Base-by-base conservation (phyloP, 2,113 vertebrate species). In the Varanus salvator region DNA sequence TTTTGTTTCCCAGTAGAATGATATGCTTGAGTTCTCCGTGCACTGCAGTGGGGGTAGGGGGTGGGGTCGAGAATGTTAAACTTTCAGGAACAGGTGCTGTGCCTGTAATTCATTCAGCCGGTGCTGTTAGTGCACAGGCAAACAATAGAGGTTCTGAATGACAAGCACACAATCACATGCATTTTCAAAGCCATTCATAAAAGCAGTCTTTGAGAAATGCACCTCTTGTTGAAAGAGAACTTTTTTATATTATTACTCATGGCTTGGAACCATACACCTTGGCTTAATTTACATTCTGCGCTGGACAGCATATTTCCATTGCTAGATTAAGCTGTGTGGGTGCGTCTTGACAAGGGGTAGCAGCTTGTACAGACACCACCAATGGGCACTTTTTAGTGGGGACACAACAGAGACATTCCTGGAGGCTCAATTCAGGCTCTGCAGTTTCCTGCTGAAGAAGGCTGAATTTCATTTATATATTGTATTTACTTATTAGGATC, bases 11-110 rank as follows among this genome's bases (percentile, higher is more conserved):
- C 25, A 48, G 27, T 1, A 87, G 52, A 77, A 91, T 0, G 31
- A 9, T 48, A 87, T 87, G 34, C 23, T 0, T 50, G 12, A 90
- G 74, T 44, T 90, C 25, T 91, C 93, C 71, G 77, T 54, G 69
- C 50, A 48, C 82, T 57, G 89, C 14, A 2, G 6, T 0, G 15
- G 15, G 29, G 31, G 54, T 8, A 60, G 29, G 31, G 60, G 60
- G 57, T 27, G 60, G n/a, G 12, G n/a, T 44, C 12, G 54, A 60
- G n/a, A 66, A 44, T 38, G 60, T 44, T 72, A 90, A 17, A 38
- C 0, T 0, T 81, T 48, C 34, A 12, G 71, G 14, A 88, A 76
- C 27, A 92, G 5, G n/a, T 78, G 84, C n/a, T 75, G 25, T 38
- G 90, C 29, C 66, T 11, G 0, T 25, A 92, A 89, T 17, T 87